These are phyloP conservation scores for Papilio dardanus DNA, from an alignment of 1,140 invertebrate genomes.

Conservation along the genomic window DNA sequence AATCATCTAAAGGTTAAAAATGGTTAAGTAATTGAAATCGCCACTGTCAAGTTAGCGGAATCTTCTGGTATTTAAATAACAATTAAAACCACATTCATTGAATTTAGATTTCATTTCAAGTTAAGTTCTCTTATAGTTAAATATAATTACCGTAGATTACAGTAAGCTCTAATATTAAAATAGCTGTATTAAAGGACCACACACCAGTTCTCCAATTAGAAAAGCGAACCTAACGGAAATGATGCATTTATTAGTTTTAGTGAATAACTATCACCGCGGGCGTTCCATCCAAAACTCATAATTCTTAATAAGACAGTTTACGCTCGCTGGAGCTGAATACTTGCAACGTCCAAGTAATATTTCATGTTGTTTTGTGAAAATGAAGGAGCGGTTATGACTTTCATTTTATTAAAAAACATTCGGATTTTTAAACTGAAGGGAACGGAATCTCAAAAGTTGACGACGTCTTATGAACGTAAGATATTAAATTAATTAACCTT, in stretches of 20 bases:
- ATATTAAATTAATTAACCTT: no score
- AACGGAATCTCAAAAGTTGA: not conserved
- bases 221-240: constrained; percentile 71
- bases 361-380: constrained; percentile 67
- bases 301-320: constrained; percentile 74
- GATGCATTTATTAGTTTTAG: constrained; percentile 70
- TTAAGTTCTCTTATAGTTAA: no score
- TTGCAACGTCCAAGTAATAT: constrained; percentile 61
- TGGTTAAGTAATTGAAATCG: no score
- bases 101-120: no score
- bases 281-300: constrained; percentile 69
- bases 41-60: no score
- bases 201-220: constrained; percentile 69
- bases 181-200: constrained; percentile 56
- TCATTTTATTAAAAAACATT: not conserved
- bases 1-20: no score
- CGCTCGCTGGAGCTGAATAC: constrained; percentile 62
- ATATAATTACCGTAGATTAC: not conserved
- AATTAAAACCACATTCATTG: no score
- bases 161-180: not conserved
- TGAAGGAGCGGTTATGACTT: constrained; percentile 43
- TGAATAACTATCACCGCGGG: constrained; percentile 61
- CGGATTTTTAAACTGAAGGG: not conserved
- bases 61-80: no score
- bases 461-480: not conserved